These are phyloP conservation scores for Lasioglossum lativentre DNA, from an alignment of 2,888 invertebrate genomes.

Conservation along the genomic window DNA sequence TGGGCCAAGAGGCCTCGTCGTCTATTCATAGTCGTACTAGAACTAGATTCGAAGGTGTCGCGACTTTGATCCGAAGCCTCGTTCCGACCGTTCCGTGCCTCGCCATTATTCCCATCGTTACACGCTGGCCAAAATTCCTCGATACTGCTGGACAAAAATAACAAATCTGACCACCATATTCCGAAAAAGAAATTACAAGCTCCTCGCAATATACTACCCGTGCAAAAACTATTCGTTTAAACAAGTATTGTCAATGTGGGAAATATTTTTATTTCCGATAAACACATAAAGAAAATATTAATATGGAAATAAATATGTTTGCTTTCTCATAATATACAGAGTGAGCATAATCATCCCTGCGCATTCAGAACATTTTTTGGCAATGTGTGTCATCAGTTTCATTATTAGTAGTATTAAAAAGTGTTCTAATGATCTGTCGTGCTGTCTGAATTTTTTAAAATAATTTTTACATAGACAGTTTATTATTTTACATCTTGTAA, in stretches of 20 bases:
- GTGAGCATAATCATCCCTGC: too few species aligned
- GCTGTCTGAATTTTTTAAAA: too few species aligned
- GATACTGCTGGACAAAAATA: slow-evolving; percentile 9
- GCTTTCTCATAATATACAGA: too few species aligned
- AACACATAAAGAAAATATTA: not conserved
- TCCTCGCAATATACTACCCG: not conserved
- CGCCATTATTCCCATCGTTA: slow-evolving; percentile 41
- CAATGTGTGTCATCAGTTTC: too few species aligned
- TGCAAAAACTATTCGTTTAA: not conserved
- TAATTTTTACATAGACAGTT: too few species aligned
- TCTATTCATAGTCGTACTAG: slow-evolving; percentile 84
- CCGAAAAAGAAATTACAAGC: not conserved
- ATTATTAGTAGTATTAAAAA: too few species aligned
- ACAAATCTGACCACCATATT: not conserved
- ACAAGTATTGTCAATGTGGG: not conserved
- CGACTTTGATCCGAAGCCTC: slow-evolving; percentile 82
- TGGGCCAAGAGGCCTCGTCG: slow-evolving; percentile 81
- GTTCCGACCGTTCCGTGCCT: slow-evolving; percentile 63
- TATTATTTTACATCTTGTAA: too few species aligned
- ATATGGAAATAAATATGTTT: not conserved
- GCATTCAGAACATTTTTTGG: too few species aligned
- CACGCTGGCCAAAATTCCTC: not conserved
- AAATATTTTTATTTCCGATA: not conserved
- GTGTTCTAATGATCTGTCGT: too few species aligned
- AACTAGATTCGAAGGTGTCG: slow-evolving; percentile 81